A percentile compares a stretch with the other conserved stretches of the same genome.
These are phyloP conservation scores for Cyanoderma ruficeps DNA, from an alignment of 2,113 vertebrate genomes.

Conservation along the genomic window DNA sequence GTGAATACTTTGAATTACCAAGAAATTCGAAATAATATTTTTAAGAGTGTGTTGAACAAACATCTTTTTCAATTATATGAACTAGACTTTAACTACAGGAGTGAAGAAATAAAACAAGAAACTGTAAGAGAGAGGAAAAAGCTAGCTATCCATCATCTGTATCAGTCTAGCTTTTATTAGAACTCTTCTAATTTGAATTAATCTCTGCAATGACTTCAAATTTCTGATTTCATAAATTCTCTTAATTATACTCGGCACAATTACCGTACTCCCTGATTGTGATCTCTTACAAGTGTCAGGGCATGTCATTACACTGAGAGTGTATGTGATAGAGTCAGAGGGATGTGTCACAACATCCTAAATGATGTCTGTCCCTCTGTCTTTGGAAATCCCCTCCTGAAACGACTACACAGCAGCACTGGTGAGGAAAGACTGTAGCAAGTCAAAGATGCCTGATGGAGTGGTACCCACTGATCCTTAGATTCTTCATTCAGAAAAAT, in stretches of 20 bases:
- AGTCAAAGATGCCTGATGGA: neutral
- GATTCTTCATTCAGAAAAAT: neutral
- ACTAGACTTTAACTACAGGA: neutral
- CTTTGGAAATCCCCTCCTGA: neutral
- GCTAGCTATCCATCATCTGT: neutral
- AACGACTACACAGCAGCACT: neutral
- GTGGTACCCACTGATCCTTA: neutral
- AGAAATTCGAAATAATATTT: neutral
- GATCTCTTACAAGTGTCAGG: neutral
- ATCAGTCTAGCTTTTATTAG: neutral
- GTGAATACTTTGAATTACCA: neutral
- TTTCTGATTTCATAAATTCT: neutral
- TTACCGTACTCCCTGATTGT: neutral
- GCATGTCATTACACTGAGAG: neutral
- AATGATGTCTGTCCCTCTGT: neutral
- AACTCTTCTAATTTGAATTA: neutral
- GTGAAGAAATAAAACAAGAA: neutral
- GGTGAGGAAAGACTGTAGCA: neutral
- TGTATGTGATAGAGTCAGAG: neutral
- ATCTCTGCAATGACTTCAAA: neutral
- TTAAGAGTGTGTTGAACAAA: neutral
- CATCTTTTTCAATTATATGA: neutral
- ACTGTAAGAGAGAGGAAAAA: neutral
- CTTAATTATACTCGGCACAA: neutral
- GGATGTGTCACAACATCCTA: neutral